Base-by-base conservation (phyloP, 2,888 invertebrate species). In the Calameuta idolon region DNA sequence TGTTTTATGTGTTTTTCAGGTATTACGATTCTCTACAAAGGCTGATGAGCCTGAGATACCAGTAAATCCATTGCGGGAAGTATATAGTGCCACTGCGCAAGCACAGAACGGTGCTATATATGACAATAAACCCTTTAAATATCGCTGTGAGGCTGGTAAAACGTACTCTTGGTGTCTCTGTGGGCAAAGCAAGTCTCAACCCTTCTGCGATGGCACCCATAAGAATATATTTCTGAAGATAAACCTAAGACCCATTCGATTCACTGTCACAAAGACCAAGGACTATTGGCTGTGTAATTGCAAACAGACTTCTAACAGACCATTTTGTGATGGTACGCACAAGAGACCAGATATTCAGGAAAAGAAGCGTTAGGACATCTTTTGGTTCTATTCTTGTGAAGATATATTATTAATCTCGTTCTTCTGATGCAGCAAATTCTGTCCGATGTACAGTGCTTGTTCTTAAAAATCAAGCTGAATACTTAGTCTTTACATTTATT, bases 211-310 rank as follows among this genome's bases (percentile, higher is more conserved):
- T 93, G 97, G 97, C 30, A 96, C 97, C 0, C 99, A 99, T 91
- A 97, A 93, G 90, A 95, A 94, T 90, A 92, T 94, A 33, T 95
- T 94, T 84, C 92, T 96, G 3, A 96, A 96, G 92, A 95, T 97
- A 68, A 94, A 94, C 79, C 93, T 95, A 74, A 95, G 95, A 83
- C 99, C 99, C 0, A 92, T 98, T 5, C 92, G 94, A 80, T 98
- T 99, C 89, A 93, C 93, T 83, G 98, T 99, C 1, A 94, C 95
- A 75, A 96, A 98, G 92, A 95, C 96, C 0, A 97, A 97, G 86
- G 97, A 97, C 31, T 98, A 98, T 90, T 98, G 98, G 97, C 92
- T 99, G n/a, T 99, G 99, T 91, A 98, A 98, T 90, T 99, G 99
- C 90, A 99, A 99, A 92, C 98, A 98, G 89, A 98, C 98, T 0